A percentile compares a stretch with the other conserved stretches of the same genome.
phyloP scores from a whole-genome alignment of 92 coral and sea anemone species.

The Palythoa grandis region DNA sequence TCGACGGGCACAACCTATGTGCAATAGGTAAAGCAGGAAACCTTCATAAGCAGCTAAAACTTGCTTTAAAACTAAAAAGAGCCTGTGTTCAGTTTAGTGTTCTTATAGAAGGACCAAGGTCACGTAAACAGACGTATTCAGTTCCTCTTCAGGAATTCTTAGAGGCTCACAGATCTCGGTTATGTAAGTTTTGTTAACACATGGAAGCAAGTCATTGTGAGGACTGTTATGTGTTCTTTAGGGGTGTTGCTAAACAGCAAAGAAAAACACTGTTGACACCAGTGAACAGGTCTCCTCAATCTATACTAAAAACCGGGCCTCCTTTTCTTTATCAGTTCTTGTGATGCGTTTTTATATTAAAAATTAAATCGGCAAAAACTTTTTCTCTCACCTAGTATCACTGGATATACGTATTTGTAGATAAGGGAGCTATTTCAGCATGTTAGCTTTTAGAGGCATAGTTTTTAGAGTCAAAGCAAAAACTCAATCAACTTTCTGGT shows the following conservation, averaged over 20 bases:
- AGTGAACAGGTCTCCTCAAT: neutral
- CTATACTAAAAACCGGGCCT: neutral
- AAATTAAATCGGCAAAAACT: too few species aligned
- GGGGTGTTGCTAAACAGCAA: neutral
- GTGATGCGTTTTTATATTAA: too few species aligned
- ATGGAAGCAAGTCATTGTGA: neutral
- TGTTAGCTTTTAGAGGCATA: too few species aligned
- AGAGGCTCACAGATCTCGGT: conserved; percentile 6
- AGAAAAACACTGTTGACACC: neutral
- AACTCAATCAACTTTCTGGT: too few species aligned
- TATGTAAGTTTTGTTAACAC: neutral
- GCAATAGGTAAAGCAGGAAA: conserved; percentile 6
- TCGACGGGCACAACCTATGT: conserved; percentile 17
- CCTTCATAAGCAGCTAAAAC: neutral
- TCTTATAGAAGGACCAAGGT: conserved; percentile 3
- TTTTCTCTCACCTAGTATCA: too few species aligned
- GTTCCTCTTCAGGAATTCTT: conserved; percentile 12
- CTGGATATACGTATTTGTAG: too few species aligned
- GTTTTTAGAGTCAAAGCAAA: too few species aligned
- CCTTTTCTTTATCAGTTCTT: too few species aligned
- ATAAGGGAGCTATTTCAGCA: too few species aligned
- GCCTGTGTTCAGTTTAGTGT: neutral
- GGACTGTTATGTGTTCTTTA: neutral
- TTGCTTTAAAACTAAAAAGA: conserved; percentile 5
- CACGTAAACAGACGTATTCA: neutral